Evolutionary conservation across 2,888 invertebrate species (phyloP), one percentile per base, ranked within the genome.

Genomic region (Eremobia ochroleuca): DNA sequence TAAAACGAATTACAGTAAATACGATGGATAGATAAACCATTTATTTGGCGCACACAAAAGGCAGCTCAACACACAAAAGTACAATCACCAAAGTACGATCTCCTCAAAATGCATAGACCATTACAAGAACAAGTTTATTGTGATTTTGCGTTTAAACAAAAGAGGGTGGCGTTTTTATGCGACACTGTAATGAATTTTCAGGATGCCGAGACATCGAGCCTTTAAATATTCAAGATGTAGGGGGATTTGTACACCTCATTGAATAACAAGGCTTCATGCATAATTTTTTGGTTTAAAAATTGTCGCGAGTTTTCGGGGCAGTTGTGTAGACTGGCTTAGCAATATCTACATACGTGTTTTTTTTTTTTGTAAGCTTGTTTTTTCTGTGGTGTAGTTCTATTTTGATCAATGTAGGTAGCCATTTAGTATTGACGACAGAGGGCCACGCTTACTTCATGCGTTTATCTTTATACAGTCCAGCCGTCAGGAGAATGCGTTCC

Each of bases 191-290:
- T 96, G 96, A 96, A 96, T 93, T 93, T 93, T 91, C 92, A 91
- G 91, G 83, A 90, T 87, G 88, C 88, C 90, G 90, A 95, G 95
- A 95, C 96, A 94, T 94, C 88, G 92, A 87, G 83, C 79, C 86
- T 92, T 96, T 93, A 96, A 96, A 96, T 94, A 96, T 96, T 96
- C 94, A 96, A 89, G 92, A 92, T 91, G 93, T 91, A 90, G 94
- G 94, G 89, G 92, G 88, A 91, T 92, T 91, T 90, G 95, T 94
- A 90, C 94, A 95, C 95, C 94, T 96, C 96, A 96, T 96, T 96
- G 96, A 96, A 95, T 96, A 95, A 94, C 95, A 95, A 95, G 92
- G 95, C 92, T 93, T 96, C 95, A 95, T 96, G 95, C 94, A 96
- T 96, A 96, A 95, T 96, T 96, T 96, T 95, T 92, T 83, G 88